These are phyloP conservation scores for Drosophila watanabei DNA, from an alignment of 1,140 invertebrate genomes.

Conservation along the genomic window DNA sequence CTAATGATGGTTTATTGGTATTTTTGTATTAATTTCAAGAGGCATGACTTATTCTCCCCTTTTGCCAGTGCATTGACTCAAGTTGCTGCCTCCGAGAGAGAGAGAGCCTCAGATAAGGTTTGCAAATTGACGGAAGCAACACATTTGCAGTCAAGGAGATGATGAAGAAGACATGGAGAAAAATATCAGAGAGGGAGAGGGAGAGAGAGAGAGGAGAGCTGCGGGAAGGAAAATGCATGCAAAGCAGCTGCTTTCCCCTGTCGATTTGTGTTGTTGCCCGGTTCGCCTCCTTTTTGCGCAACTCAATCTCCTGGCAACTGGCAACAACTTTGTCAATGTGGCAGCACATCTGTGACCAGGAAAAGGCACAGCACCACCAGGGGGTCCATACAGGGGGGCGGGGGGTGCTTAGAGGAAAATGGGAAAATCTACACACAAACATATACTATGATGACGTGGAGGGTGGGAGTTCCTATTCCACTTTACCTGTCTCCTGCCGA, in stretches of 20 bases:
- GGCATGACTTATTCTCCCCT: background rate
- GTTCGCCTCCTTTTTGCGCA: constrained; percentile 12
- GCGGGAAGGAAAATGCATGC: constrained; percentile 32
- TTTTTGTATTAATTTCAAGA: background rate
- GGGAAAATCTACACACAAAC: background rate
- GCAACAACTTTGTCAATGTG: constrained; percentile 74
- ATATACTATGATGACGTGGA: background rate
- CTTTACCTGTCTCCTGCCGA: constrained; percentile 37
- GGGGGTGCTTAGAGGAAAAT: background rate
- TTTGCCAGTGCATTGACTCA: background rate
- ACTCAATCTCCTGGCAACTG: constrained; percentile 54
- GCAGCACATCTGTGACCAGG: constrained; percentile 61
- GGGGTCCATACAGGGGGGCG: background rate
- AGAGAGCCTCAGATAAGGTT: constrained; percentile 53
- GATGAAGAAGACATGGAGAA: background rate
- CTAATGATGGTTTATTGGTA: background rate
- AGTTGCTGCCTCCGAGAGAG: constrained; percentile 21
- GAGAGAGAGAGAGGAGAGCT: background rate
- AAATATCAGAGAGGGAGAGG: background rate
- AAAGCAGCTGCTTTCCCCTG: constrained; percentile 39
- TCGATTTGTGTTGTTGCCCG: background rate
- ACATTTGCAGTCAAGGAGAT: constrained; percentile 48
- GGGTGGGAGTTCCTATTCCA: constrained; percentile 15
- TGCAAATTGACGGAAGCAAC: constrained; percentile 79
- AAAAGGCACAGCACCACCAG: constrained; percentile 1